A percentile compares a stretch with the other conserved stretches of the same genome.
phyloP scores from a whole-genome alignment of 2,113 vertebrate genomes.

The Periophthalmodon schlosseri region DNA sequence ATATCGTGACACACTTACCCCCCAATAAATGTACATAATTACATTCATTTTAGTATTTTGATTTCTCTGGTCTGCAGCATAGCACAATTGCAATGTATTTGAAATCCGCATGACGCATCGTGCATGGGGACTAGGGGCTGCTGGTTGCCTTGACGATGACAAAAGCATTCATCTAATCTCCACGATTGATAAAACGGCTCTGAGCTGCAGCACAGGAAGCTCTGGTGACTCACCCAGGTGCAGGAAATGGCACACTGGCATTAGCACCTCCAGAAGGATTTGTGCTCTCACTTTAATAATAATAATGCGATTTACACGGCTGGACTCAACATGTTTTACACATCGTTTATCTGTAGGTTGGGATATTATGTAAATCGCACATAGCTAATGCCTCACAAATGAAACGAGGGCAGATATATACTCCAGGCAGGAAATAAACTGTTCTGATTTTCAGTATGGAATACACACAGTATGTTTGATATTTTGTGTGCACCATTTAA shows the following conservation, averaged over 20 bases:
- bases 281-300: constrained; percentile 40
- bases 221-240: constrained; percentile 41
- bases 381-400: neutral
- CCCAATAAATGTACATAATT: neutral
- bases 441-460: neutral
- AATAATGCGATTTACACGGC: constrained; percentile 9
- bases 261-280: constrained; percentile 42
- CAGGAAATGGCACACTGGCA: constrained; percentile 33
- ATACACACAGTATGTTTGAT: no score
- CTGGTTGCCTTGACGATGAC: constrained; percentile 17
- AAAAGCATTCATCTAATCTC: constrained; percentile 45
- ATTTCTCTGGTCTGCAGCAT: neutral
- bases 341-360: neutral
- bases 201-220: constrained; percentile 35
- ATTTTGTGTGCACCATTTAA: no score
- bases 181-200: constrained; percentile 45
- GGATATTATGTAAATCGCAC: neutral
- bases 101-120: neutral
- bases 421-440: neutral
- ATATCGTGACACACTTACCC: no score
- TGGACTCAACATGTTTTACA: neutral
- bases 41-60: neutral
- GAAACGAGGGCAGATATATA: neutral
- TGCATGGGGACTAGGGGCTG: neutral
- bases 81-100: constrained; percentile 14